Evolutionary conservation across 2,113 vertebrate genomes (phyloP), one percentile per base, ranked within the genome.

Genomic region (Nerophis ophidion): DNA sequence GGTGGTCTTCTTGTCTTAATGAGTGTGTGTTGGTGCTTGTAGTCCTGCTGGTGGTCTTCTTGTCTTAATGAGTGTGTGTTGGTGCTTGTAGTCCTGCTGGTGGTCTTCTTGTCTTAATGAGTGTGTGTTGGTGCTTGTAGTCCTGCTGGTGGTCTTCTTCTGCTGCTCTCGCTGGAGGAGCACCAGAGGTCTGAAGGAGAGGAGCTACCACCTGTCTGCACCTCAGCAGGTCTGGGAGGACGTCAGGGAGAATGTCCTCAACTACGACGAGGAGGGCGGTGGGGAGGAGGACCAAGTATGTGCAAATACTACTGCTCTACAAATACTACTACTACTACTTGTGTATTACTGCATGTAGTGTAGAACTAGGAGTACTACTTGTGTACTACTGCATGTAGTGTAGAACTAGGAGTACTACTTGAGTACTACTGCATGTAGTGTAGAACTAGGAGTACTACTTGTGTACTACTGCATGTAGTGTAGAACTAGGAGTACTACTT

Each of bases 251-350:
- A 96, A 93, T 44, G 92, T 93, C 70, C 90, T 94, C 60, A 93
- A 93, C 86, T 95, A 94, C 10, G 91, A 92, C 0, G 92, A 96
- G 84, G 93, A 96, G 86, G 93, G 92, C 5, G 93, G 93, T 0
- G 93, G 93, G 13, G 93, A 95, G 71, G 90, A 93, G 63, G 93
- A 95, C 42, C 92, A 95, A 88, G 94, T 95, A 88, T 1, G 26
- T 26, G 0, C 26, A 26, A 26, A 26, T 26, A 26, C 0, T 26
- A 26, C 11, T n/a, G 6, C 33, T 10, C 48, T 5, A 16, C 16
- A 10, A 26, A 26, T 26, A 26, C 3, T 26, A 26, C 9, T n/a
- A 8, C 26, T 10, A 16, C 16, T 5, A 17, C 19, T 26, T 2
- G 19, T 26, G 19, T 26, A 26, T 3, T 26, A 26, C 19, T 26